Conservation (phyloP, 2,797 vertebrate species). For the Rachycentron canadum region DNA sequence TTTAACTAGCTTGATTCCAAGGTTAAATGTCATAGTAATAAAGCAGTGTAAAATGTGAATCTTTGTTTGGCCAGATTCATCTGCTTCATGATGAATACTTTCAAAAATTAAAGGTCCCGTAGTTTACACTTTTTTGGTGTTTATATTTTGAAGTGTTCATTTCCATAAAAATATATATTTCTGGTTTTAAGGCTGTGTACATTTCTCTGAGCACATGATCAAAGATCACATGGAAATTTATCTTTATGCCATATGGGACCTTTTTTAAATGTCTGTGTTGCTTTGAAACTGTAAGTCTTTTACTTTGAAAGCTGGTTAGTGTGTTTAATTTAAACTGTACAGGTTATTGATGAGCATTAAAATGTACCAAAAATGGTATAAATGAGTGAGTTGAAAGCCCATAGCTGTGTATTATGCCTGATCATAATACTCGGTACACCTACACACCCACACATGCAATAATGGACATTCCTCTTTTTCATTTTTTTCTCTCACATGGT, state of each 20-base stretch:
- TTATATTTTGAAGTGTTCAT: too few species aligned
- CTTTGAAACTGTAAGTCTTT: background rate
- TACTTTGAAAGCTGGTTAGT: background rate
- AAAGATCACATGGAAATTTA: too few species aligned
- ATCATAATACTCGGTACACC: background rate
- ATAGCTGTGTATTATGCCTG: slow-evolving; percentile 2
- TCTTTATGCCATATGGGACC: too few species aligned
- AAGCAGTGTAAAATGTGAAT: background rate
- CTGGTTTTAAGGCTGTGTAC: too few species aligned
- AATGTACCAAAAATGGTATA: background rate
- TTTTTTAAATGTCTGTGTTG: background rate
- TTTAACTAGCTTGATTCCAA: slow-evolving; percentile 24
- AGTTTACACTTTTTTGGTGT: too few species aligned
- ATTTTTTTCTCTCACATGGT: background rate
- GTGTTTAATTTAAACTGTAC: slow-evolving; percentile 13
- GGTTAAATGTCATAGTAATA: slow-evolving; percentile 1
- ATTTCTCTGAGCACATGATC: too few species aligned
- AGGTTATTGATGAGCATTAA: background rate
- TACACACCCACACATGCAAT: background rate
- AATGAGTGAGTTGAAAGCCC: background rate
- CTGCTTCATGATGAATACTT: background rate
- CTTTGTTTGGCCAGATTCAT: background rate
- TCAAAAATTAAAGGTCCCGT: too few species aligned
- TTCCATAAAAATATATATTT: too few species aligned
- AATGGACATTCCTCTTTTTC: background rate